These are phyloP conservation scores for Catocala fraxini DNA, from an alignment of 2,888 invertebrate genomes.

Conservation along the genomic window DNA sequence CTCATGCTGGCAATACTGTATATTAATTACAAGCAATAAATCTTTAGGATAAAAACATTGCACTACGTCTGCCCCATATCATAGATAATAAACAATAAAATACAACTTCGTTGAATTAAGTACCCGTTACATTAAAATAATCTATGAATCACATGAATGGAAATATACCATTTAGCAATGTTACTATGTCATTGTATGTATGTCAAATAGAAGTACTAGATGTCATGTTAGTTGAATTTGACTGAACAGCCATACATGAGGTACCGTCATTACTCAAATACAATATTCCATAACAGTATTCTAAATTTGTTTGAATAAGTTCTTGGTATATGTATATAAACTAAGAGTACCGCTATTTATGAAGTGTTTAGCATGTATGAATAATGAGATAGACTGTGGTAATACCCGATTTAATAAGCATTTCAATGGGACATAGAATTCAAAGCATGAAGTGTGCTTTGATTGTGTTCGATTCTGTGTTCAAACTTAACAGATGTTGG, in stretches of 20 bases:
- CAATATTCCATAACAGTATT: conserved; percentile 62
- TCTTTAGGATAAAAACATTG: conserved; percentile 12
- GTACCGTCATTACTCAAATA: conserved; percentile 50
- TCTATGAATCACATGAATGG: conserved; percentile 33
- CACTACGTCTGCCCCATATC: conserved; percentile 4
- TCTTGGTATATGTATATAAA: conserved; percentile 52
- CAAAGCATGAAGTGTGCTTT: too few species aligned
- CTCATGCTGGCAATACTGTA: neutral
- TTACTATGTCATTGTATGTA: conserved; percentile 29
- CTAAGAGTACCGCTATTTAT: conserved; percentile 55
- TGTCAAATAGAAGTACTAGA: conserved; percentile 56
- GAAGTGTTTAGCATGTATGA: conserved; percentile 27
- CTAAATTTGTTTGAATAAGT: conserved; percentile 56
- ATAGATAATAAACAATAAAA: conserved; percentile 28
- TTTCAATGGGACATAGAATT: neutral
- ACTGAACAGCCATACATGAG: conserved; percentile 26
- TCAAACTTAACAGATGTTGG: too few species aligned
- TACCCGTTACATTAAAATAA: conserved; percentile 42
- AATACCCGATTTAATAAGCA: conserved; percentile 15
- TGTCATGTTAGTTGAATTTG: conserved; percentile 37
- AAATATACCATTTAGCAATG: conserved; percentile 32
- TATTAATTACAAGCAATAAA: neutral
- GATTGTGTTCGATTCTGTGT: too few species aligned
- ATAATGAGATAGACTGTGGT: conserved; percentile 15
- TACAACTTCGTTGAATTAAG: conserved; percentile 32